phyloP scores from a whole-genome alignment of 2,888 invertebrate genomes.

The Lysandra bellargus region DNA sequence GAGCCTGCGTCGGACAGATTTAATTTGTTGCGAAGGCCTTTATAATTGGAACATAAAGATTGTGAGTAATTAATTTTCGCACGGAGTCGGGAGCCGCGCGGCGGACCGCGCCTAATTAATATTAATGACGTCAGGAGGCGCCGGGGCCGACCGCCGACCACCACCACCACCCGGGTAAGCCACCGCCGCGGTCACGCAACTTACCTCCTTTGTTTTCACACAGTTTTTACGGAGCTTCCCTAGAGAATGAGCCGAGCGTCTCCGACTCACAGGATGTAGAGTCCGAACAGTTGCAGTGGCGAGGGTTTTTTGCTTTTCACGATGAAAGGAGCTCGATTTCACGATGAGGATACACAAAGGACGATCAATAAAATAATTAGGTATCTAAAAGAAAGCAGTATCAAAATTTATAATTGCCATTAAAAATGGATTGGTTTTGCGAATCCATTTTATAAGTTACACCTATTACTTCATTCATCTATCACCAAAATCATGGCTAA shows the following conservation, averaged over 20 bases:
- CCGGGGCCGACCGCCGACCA: conserved; percentile 46
- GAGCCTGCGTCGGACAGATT: conserved; percentile 79
- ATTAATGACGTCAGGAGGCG: conserved; percentile 75
- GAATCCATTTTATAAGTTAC: neutral
- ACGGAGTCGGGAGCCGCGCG: conserved; percentile 78
- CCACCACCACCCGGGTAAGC: conserved; percentile 51
- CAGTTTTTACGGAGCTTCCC: conserved; percentile 24
- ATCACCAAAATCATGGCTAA: too few relatives aligned
- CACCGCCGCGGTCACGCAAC: conserved; percentile 50
- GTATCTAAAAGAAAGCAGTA: neutral
- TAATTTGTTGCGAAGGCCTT: conserved; percentile 81
- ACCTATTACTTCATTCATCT: too few relatives aligned
- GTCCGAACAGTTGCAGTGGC: conserved; percentile 1
- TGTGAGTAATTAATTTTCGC: conserved; percentile 81
- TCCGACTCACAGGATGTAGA: conserved; percentile 10
- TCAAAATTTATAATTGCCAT: neutral
- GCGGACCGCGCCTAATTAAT: conserved; percentile 78
- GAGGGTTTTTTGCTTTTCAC: conserved; percentile 3
- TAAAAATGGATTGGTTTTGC: neutral
- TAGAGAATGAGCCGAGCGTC: conserved; percentile 9
- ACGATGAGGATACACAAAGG: neutral
- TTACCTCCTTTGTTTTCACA: conserved; percentile 30
- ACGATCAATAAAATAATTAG: neutral
- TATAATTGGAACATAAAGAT: conserved; percentile 82
- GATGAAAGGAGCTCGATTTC: neutral